Percentiles rank a stretch among this genome's conserved stretches.
These are phyloP conservation scores for Margarornis squamiger DNA, from an alignment of 2,797 vertebrate genomes.

Conservation along the genomic window DNA sequence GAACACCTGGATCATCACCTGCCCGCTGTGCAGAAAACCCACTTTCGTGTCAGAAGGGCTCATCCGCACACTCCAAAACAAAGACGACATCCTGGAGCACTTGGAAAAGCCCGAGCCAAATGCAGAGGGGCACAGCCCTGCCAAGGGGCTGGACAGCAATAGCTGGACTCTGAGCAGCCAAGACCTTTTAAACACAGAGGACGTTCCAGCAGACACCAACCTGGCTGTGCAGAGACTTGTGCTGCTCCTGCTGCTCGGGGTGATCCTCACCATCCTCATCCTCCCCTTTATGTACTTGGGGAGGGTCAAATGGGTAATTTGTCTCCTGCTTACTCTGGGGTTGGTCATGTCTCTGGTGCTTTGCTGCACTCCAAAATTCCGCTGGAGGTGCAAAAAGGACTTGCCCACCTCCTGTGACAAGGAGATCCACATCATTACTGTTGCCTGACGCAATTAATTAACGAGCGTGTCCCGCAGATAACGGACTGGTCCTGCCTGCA, in stretches of 20 bases:
- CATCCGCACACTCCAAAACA: conserved; percentile 69
- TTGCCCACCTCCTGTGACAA: background rate
- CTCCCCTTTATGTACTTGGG: conserved; percentile 72
- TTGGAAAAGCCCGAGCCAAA: background rate
- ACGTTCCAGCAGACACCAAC: background rate
- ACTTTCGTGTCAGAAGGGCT: conserved; percentile 74
- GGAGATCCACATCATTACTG: conserved; percentile 35
- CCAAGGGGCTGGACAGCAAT: background rate
- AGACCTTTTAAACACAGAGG: background rate
- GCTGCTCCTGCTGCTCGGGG: conserved; percentile 67
- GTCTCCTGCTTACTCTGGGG: conserved; percentile 51
- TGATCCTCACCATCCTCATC: conserved; percentile 66
- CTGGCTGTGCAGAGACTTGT: conserved; percentile 64
- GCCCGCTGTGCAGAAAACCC: conserved; percentile 74
- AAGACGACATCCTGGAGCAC: conserved; percentile 37
- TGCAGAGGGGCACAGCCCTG: background rate
- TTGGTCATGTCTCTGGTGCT: conserved; percentile 66
- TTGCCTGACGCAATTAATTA: conserved; percentile 53
- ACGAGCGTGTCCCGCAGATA: fast-evolving
- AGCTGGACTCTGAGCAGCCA: background rate
- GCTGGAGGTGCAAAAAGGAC: background rate
- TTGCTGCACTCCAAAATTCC: conserved; percentile 63
- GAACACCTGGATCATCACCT: conserved; percentile 68
- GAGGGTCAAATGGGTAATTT: conserved; percentile 68
- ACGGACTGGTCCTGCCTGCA: background rate